A percentile compares a stretch with the other conserved stretches of the same genome.
Evolutionary conservation across 1,140 invertebrate species (phyloP).

Genomic region (Thereuonema tuberculata): DNA sequence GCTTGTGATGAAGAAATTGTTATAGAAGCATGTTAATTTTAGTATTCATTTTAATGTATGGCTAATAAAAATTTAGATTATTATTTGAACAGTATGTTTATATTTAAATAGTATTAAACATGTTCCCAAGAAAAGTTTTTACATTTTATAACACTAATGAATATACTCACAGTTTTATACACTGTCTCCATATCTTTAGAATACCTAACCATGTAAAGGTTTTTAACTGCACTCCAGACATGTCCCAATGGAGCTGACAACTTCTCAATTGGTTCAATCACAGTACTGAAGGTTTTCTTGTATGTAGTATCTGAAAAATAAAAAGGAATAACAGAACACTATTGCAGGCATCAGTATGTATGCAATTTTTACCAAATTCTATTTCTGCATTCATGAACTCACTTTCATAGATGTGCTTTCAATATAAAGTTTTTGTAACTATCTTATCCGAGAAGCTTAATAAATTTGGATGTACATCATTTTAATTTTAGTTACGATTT

Average conservation of each 20-base stretch:
- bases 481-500: too few relatives aligned
- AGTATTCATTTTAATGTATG: too few relatives aligned
- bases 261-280: slow-evolving; percentile 64
- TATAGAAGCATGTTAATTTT: too few relatives aligned
- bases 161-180: slow-evolving; percentile 50
- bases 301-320: slow-evolving; percentile 14
- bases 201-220: slow-evolving; percentile 61
- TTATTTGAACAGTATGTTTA: too few relatives aligned
- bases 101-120: too few relatives aligned
- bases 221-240: slow-evolving; percentile 74
- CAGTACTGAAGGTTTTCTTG: slow-evolving; percentile 48
- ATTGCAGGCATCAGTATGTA: too few relatives aligned
- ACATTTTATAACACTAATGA: too few relatives aligned
- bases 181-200: slow-evolving; percentile 59
- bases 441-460: too few relatives aligned
- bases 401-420: background rate
- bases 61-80: too few relatives aligned
- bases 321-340: background rate
- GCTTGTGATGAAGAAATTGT: too few relatives aligned
- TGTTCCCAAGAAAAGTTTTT: too few relatives aligned
- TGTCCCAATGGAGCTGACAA: slow-evolving; percentile 53
- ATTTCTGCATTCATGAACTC: background rate
- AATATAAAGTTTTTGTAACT: background rate
- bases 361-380: background rate
- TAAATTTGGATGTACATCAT: too few relatives aligned